Evolutionary conservation across 2,797 vertebrate species (phyloP).

Genomic region (Anomalospiza imberbis): DNA sequence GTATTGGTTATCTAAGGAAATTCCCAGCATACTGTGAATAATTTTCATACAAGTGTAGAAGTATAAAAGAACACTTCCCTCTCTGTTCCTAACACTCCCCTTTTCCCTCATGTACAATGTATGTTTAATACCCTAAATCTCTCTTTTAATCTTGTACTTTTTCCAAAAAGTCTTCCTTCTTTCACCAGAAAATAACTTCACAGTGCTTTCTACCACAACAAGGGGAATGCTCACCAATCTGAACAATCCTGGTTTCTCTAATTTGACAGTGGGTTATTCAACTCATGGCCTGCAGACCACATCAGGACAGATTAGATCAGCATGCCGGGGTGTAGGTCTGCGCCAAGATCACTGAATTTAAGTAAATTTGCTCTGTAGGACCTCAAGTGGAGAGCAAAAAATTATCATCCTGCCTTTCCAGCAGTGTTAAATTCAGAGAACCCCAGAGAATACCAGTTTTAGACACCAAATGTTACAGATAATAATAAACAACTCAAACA

Average conservation of each 20-base stretch:
- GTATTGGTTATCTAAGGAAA: not conserved
- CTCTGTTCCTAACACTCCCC: not conserved
- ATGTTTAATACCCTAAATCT: not conserved
- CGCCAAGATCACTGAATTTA: not conserved
- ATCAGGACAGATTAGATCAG: not conserved
- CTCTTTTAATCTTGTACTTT: not conserved
- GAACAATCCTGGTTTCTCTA: not conserved
- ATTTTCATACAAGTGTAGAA: not conserved
- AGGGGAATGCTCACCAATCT: not conserved
- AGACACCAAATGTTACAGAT: not conserved
- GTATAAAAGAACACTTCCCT: not conserved
- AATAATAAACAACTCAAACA: not conserved
- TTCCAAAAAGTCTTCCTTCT: not conserved
- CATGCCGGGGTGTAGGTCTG: rapidly evolving
- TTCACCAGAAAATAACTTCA: not conserved
- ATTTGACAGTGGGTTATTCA: not conserved
- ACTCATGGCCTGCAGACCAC: not conserved
- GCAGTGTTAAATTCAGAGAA: not conserved
- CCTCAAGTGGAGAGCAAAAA: not conserved
- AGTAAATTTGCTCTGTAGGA: not conserved
- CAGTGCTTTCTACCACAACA: not conserved
- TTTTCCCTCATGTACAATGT: not conserved
- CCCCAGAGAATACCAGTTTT: not conserved
- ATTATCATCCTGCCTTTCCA: not conserved
- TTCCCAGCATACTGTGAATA: not conserved